A percentile compares a stretch with the other conserved stretches of the same genome.
Evolutionary conservation across 2,113 vertebrate genomes (phyloP).

Genomic region (Anguilla japonica): DNA sequence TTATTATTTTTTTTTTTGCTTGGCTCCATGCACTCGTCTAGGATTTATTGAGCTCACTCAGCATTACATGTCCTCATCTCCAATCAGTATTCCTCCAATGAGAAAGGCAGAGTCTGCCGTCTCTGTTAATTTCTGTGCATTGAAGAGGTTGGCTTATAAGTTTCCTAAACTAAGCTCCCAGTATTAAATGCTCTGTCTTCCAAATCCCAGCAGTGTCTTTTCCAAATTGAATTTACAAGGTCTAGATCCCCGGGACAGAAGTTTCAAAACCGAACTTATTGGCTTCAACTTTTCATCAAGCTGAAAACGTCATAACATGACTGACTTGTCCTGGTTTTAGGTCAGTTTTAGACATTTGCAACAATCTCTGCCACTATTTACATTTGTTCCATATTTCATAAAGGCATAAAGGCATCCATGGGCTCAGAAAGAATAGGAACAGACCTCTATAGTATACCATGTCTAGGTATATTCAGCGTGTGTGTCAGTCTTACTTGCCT

Average conservation of each 20-base stretch:
- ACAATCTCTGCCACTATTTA: too few relatives aligned
- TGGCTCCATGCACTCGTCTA: too few relatives aligned
- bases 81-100: neutral
- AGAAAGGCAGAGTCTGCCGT: neutral
- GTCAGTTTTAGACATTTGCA: neutral
- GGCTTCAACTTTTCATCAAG: constrained; percentile 11
- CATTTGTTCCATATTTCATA: too few relatives aligned
- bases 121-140: constrained; percentile 12
- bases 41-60: neutral
- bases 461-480: too few relatives aligned
- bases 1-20: too few relatives aligned
- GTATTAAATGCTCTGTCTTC: constrained; percentile 15
- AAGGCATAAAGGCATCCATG: too few relatives aligned
- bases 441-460: too few relatives aligned
- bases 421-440: too few relatives aligned
- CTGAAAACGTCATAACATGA: neutral
- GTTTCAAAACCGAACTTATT: constrained; percentile 13
- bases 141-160: constrained; percentile 11
- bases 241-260: neutral
- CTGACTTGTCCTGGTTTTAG: neutral
- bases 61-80: neutral
- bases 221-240: constrained; percentile 27
- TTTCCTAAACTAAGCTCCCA: neutral
- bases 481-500: too few relatives aligned
- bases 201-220: constrained; percentile 16